Conservation (phyloP, 2,888 invertebrate genomes). For the Ichneumoninae sp. region DNA sequence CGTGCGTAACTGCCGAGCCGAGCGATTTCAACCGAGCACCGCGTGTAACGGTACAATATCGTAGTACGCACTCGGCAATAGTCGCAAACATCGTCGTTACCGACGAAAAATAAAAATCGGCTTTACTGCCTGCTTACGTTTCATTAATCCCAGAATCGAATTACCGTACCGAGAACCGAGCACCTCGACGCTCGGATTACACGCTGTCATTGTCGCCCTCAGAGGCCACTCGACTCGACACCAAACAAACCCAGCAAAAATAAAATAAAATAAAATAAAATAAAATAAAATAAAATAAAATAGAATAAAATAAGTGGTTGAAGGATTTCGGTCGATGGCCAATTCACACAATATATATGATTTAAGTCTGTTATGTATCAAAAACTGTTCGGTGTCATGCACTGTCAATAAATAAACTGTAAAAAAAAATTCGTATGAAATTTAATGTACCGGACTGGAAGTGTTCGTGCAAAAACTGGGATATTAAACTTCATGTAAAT, state of each 20-base stretch:
- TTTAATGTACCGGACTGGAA: too few relatives aligned
- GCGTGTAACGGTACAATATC: slow-evolving; percentile 49
- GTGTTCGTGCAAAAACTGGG: too few relatives aligned
- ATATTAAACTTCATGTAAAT: too few relatives aligned
- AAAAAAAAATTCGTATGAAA: too few relatives aligned
- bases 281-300: background rate
- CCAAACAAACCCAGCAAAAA: background rate
- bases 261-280: background rate
- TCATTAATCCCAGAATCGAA: slow-evolving; percentile 49
- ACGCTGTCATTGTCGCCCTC: slow-evolving; percentile 21
- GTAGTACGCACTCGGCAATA: background rate
- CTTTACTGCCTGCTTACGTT: slow-evolving; percentile 42
- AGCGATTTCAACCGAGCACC: background rate
- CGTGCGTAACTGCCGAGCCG: slow-evolving; percentile 53
- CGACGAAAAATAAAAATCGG: slow-evolving; percentile 12
- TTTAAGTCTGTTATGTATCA: too few relatives aligned
- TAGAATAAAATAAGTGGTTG: too few relatives aligned
- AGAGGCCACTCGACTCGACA: background rate
- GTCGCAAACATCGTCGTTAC: slow-evolving; percentile 12
- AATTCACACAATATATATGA: too few relatives aligned
- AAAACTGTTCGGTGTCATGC: too few relatives aligned
- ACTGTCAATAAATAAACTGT: too few relatives aligned
- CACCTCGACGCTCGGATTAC: slow-evolving; percentile 20
- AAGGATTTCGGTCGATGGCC: too few relatives aligned
- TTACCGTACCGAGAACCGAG: slow-evolving; percentile 6